phyloP scores from a whole-genome alignment of 2,113 vertebrate genomes.

The Apodemus speciosus region DNA sequence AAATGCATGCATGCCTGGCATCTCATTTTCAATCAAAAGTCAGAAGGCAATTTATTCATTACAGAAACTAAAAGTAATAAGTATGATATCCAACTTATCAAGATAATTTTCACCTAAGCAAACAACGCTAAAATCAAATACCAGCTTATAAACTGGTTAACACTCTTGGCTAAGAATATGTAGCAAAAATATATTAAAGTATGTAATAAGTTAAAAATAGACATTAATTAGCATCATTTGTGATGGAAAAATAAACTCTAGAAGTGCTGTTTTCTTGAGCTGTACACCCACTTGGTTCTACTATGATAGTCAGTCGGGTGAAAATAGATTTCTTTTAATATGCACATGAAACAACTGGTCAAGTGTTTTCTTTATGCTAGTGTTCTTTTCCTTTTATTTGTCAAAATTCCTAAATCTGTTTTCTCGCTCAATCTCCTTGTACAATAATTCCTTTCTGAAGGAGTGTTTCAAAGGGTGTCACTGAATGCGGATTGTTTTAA shows the following conservation, averaged over 20 bases:
- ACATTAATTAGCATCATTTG: neutral
- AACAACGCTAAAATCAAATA: constrained; percentile 6
- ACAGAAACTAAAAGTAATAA: constrained; percentile 77
- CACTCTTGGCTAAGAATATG: neutral
- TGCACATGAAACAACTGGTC: constrained; percentile 63
- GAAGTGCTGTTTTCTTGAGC: neutral
- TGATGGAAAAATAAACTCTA: neutral
- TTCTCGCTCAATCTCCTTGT: neutral
- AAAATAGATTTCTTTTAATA: neutral
- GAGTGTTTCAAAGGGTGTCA: neutral
- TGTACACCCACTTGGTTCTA: neutral
- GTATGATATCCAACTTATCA: constrained; percentile 20
- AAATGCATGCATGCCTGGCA: constrained; percentile 83
- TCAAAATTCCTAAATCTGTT: constrained; percentile 37
- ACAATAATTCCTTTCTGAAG: constrained; percentile 7
- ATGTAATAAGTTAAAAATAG: neutral
- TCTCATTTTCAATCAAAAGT: constrained; percentile 84
- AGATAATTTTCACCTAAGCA: constrained; percentile 53
- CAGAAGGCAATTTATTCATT: constrained; percentile 83
- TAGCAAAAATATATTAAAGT: neutral
- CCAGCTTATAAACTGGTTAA: neutral
- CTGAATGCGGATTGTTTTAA: neutral
- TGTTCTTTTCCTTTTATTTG: constrained; percentile 73
- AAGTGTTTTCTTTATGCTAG: constrained; percentile 77
- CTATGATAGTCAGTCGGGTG: too few species aligned